Base-by-base conservation (phyloP, 1,140 invertebrate genomes). In the Cotesia chilonis region DNA sequence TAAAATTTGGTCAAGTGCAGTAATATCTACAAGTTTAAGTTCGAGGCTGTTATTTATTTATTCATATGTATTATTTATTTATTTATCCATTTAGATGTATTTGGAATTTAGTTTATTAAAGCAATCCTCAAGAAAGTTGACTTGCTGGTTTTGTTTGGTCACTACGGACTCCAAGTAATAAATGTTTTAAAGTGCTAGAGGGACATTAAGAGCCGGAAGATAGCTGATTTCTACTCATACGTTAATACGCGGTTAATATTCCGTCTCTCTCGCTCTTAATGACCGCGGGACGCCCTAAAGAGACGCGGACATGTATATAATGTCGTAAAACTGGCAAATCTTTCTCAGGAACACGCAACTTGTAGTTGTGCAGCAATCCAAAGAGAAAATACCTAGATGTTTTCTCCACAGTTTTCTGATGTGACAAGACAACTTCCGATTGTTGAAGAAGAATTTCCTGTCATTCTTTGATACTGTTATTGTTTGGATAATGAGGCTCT, bases 181-280 rank as follows among this genome's bases (percentile, higher is more conserved):
- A 12, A 61, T 9, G 41, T 47, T 47, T 47, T 9, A 47, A 47
- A 47, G 41, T 47, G 41, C 41, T 47, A 47, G 41, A 47, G 10
- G 41, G 41, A 47, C 41, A 47, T 47, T 47, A 47, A 47, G 41
- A 47, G 41, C 41, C 41, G 41, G 41, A 47, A 47, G 41, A 47
- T 47, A 47, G 10, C 41, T 9, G 41, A 47, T 47, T 47, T 47
- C 41, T 47, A 47, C 41, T 57, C 54, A 10, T 36, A 64, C 28
- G 64, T 68, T 55, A 47, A 67, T 59, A 65, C 72, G 35, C 60
- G 36, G 68, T 74, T 74, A 73, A 12, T 36, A 20, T 17, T 36
- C 28, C 51, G 47, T 70, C 36, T 38, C 61, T 37, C 20, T 36
- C 61, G 28, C 67, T 68, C 52, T 61, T 61, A 61, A 37, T 61